Evolutionary conservation across 2,888 invertebrate genomes (phyloP).

Genomic region (Protodeltote pygarga): DNA sequence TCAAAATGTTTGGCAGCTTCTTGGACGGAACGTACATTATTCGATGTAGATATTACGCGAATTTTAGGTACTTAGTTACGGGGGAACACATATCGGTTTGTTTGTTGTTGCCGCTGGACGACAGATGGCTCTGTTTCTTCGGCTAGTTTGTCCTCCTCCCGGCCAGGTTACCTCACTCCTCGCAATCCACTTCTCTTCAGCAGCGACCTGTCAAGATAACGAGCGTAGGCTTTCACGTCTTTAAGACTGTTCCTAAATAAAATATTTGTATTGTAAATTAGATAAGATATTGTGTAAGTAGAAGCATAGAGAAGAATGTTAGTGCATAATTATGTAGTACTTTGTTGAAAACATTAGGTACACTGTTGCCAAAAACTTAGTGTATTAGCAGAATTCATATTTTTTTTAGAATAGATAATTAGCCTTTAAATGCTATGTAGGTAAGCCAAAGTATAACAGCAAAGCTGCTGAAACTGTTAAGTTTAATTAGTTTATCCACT

Average conservation of each 20-base stretch:
- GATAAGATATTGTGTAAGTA: not conserved
- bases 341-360: too few relatives aligned
- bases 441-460: too few relatives aligned
- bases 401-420: too few relatives aligned
- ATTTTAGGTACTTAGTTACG: constrained; percentile 72
- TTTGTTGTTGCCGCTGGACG: constrained; percentile 47
- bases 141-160: constrained; percentile 43
- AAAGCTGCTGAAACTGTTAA: too few relatives aligned
- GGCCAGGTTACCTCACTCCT: constrained; percentile 84
- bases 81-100: constrained; percentile 76
- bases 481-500: constrained; percentile 20
- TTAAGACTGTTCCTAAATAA: constrained; percentile 50
- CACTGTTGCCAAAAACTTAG: too few relatives aligned
- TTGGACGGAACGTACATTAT: constrained; percentile 85
- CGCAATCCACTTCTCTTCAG: constrained; percentile 77
- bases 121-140: constrained; percentile 47
- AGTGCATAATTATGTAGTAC: too few relatives aligned
- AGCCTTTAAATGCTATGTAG: too few relatives aligned
- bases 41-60: constrained; percentile 73
- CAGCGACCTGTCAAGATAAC: constrained; percentile 79
- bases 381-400: not conserved
- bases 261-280: constrained; percentile 5
- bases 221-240: constrained; percentile 84
- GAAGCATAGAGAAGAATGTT: constrained; percentile 7
- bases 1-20: constrained; percentile 81